Base-by-base conservation (phyloP, 2,113 vertebrate genomes). In the Bubo blakistoni region DNA sequence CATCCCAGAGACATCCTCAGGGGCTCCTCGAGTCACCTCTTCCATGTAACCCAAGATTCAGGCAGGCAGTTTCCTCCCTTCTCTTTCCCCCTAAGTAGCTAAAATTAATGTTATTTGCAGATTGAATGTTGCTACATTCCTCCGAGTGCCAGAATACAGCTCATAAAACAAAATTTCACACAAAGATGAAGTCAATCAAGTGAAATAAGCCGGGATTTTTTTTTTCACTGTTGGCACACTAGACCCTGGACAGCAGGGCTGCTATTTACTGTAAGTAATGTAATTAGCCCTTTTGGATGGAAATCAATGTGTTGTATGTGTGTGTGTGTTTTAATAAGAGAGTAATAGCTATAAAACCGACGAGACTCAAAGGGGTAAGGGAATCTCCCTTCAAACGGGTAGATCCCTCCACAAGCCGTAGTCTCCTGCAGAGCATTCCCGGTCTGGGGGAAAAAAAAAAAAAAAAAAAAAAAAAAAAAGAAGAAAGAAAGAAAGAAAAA, bases 221-320 rank as follows among this genome's bases (percentile, higher is more conserved):
- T 88, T 81, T 86, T 83, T 94, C 94, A 72, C 66, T 90, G 95
- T 97, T 98, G 97, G 97, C 97, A 96, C 92, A 91, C 82, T 94
- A 96, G 93, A 97, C 74, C 92, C 96, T 82, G 96, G 97, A 96
- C 98, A 98, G 97, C 98, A 97, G 98, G 98, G 92, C 96, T 96
- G 97, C 97, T 98, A 97, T 98, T 98, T 97, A 97, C 98, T 98
- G 97, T 98, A 97, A 98, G 97, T 98, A 98, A 98, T 96, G 96
- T 97, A 98, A 98, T 98, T 98, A 98, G 97, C 97, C 97, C 96
- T 96, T 98, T 98, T 98, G 97, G 97, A 98, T 88, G 91, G 84
- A 96, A 97, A 96, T 97, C 97, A 97, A 88, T 93, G 95, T 82
- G 97, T 92, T 92, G 87, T 83, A 38, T 96, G 81, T 81, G 70